Evolutionary conservation across 1,140 invertebrate genomes (phyloP).

Genomic region (Megathymus violae): DNA sequence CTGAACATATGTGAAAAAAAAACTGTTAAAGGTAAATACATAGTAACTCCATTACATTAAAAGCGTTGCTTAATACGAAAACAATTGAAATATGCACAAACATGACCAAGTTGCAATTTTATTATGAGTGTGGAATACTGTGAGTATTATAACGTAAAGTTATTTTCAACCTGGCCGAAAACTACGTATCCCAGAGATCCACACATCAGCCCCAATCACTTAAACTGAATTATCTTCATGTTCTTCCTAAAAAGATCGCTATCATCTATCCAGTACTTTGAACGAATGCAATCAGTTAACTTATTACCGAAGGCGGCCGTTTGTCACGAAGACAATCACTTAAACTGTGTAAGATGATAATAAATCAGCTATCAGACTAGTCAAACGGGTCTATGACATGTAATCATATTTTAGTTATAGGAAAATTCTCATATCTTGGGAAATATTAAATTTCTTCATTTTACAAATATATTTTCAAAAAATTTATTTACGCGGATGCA

Average conservation of each 20-base stretch:
- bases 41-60: too few species aligned
- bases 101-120: too few species aligned
- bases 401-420: conserved; percentile 40
- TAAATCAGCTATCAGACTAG: conserved; percentile 39
- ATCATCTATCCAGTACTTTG: conserved; percentile 19
- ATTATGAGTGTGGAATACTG: too few species aligned
- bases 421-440: conserved; percentile 1
- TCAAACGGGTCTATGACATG: background rate
- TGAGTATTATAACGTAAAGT: too few species aligned
- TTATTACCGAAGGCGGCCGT: conserved; percentile 22
- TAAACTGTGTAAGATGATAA: conserved; percentile 33
- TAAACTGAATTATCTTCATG: background rate
- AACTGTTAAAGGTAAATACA: too few species aligned
- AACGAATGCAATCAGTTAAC: conserved; percentile 25
- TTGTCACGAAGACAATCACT: conserved; percentile 38
- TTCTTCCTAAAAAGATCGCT: background rate
- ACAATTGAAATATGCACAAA: too few species aligned
- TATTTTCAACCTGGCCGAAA: too few species aligned
- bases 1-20: too few species aligned
- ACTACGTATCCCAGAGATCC: too few species aligned
- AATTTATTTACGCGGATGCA: too few species aligned
- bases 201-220: conserved; percentile 16
- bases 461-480: too few species aligned
- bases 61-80: too few species aligned
- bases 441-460: background rate